Percentiles rank a stretch among this genome's conserved stretches.
These are phyloP conservation scores for Anhinga rufa DNA, from an alignment of 2,113 vertebrate species.

Conservation along the genomic window DNA sequence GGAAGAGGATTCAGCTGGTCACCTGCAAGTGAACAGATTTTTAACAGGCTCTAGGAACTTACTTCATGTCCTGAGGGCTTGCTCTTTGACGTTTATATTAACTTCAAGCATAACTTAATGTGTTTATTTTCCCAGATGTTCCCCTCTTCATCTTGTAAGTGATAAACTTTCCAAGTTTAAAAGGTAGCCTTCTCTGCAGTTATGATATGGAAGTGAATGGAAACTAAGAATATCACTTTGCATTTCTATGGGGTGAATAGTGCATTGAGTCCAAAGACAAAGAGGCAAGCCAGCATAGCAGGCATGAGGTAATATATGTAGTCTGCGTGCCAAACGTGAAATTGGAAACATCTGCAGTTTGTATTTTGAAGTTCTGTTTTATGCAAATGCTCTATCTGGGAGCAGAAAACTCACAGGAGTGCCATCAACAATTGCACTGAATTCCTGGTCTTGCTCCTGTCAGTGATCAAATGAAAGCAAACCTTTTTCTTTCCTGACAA, in stretches of 20 bases:
- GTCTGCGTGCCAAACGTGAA: constrained; percentile 40
- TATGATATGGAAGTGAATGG: not conserved
- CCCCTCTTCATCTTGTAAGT: not conserved
- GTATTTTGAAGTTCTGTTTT: constrained; percentile 42
- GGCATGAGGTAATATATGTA: constrained; percentile 63
- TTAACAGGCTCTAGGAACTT: not conserved
- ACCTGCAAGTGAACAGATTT: not conserved
- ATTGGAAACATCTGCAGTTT: constrained; percentile 66
- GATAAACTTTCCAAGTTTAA: not conserved
- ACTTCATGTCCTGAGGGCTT: not conserved
- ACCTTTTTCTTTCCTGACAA: not conserved
- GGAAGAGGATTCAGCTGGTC: not conserved
- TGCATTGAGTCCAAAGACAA: constrained; percentile 39
- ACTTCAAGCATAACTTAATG: not conserved
- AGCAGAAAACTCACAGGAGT: not conserved
- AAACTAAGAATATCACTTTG: not conserved
- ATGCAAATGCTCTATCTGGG: constrained; percentile 30
- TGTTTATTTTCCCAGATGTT: not conserved
- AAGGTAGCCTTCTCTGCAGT: not conserved
- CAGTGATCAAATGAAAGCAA: not conserved
- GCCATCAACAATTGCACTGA: not conserved
- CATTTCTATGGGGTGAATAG: constrained; percentile 48
- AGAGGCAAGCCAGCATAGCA: constrained; percentile 40
- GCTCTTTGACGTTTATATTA: not conserved
- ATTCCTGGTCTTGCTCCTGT: not conserved